Conservation (phyloP, 2,888 invertebrate species). For the Malthinus seriepunctatus region DNA sequence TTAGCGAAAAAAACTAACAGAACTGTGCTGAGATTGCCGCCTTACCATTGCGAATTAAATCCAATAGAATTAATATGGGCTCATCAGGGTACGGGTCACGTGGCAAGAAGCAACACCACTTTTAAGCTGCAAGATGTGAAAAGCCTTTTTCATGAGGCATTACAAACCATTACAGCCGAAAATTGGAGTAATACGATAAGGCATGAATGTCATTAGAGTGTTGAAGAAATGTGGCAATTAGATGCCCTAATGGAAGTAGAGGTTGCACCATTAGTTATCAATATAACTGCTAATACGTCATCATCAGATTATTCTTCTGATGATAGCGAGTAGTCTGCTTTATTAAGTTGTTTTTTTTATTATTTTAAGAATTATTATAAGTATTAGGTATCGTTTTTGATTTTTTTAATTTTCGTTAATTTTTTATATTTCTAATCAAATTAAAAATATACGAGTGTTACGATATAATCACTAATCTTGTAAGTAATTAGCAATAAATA, state of each 20-base stretch:
- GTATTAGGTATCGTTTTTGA: no score
- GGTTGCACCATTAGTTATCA: conserved; percentile 21
- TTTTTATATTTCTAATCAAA: no score
- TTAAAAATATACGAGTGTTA: no score
- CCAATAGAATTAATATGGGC: conserved; percentile 42
- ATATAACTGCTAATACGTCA: no score
- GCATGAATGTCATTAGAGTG: no score
- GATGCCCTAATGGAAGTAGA: conserved; percentile 27
- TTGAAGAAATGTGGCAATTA: conserved; percentile 30
- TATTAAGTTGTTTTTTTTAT: no score
- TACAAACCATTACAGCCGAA: neutral
- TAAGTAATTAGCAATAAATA: no score
- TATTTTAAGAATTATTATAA: no score
- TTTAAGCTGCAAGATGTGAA: conserved; percentile 32
- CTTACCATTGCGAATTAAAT: conserved; percentile 44
- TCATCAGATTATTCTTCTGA: no score
- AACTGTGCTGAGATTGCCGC: conserved; percentile 42
- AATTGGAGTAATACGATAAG: conserved; percentile 15
- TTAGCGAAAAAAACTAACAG: conserved; percentile 38
- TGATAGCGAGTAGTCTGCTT: no score
- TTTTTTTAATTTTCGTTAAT: no score
- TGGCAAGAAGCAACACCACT: conserved; percentile 26
- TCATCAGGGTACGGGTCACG: conserved; percentile 28
- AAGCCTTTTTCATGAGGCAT: conserved; percentile 21
- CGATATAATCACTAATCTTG: no score